Evolutionary conservation across 1,140 invertebrate species (phyloP), one percentile per base, ranked within the genome.

Genomic region (Oryzaephilus surinamensis): DNA sequence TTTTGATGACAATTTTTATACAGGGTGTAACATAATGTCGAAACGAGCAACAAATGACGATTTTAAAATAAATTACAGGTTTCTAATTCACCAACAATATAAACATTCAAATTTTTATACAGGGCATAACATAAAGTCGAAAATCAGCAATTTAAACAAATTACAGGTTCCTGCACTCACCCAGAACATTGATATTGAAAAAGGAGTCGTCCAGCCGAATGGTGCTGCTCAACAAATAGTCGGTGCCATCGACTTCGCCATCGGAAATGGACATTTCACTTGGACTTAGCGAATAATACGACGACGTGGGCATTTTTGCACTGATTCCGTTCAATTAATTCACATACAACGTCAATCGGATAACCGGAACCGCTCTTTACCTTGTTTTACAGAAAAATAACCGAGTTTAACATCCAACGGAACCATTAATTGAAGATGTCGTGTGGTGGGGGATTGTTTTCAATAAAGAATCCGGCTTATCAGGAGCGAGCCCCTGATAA

Each of bases 221-320:
- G 3, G 69, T 72, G 29, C 69, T 71, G 31, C 70, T 72, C n/a
- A 73, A 63, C 30, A 74, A 61, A 55, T 71, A 74, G 50, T 73
- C 72, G 0, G 69, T 67, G 37, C 70, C 70, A 54, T 74, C 72
- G 49, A 74, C 54, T 58, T 74, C 72, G 41, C 65, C 50, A 44
- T 62, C 60, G 4, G 57, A 62, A 32, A 58, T 51, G 5, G 55
- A 57, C 11, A 60, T 52, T 37, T 56, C 58, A 13, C 52, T 56
- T 6, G 57, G 56, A 51, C 52, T 57, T 12, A 47, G 39, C 2
- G 55, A 54, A 10, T 8, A 24, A 45, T 48, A 54, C 46, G 48
- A 59, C 6, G 54, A 50, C 3, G 50, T 48, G 16, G 54, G 55
- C 55, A 57, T 57, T 2, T 7, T 45, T 24, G 23, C 11, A 11